Conservation (phyloP, 2,888 invertebrate species). For the Lepidocyrtinus sp. region DNA sequence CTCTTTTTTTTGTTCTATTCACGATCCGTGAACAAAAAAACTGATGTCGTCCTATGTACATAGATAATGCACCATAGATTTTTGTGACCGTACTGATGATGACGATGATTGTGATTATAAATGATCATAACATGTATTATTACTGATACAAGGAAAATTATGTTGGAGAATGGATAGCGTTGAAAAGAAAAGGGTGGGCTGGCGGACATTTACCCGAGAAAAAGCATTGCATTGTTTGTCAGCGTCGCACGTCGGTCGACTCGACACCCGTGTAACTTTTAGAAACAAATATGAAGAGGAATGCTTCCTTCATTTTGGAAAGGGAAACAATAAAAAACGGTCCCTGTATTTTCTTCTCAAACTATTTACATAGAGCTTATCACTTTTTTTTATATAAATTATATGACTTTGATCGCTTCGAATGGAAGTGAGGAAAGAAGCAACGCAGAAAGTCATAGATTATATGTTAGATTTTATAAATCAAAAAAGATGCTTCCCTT, state of each 20-base stretch:
- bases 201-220: slow-evolving; percentile 33
- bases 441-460: too few species aligned
- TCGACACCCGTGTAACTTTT: too few species aligned
- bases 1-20: slow-evolving; percentile 8
- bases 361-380: not conserved
- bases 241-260: not conserved
- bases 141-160: not conserved
- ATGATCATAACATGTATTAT: slow-evolving; percentile 21
- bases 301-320: too few species aligned
- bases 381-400: not conserved
- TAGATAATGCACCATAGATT: too few species aligned
- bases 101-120: slow-evolving; percentile 27
- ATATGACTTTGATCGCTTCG: too few species aligned
- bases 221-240: not conserved
- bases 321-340: too few species aligned
- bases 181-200: not conserved
- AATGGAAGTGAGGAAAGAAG: too few species aligned
- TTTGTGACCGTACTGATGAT: too few species aligned
- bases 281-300: not conserved
- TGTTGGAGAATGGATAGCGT: not conserved
- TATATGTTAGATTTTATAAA: too few species aligned
- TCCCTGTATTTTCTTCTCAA: not conserved
- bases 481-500: too few species aligned
- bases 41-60: slow-evolving; percentile 21
- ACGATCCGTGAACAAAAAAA: slow-evolving; percentile 4